Conservation (phyloP, 2,888 invertebrate genomes). For the Drosophila paucipuncta region DNA sequence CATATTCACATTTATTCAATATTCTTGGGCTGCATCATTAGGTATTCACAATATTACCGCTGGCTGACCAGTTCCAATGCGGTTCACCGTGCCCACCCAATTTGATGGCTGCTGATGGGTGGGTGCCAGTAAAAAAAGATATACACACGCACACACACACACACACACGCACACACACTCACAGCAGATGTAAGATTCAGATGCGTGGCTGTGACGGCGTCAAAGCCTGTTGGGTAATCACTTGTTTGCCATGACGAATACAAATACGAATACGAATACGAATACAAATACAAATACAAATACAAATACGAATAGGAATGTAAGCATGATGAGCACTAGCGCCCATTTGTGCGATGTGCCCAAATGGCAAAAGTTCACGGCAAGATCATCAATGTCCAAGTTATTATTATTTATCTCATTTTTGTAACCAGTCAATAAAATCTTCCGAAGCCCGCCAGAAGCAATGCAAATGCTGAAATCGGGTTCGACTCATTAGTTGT, state of each 20-base stretch:
- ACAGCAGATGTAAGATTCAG: not conserved
- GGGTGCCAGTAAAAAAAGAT: slow-evolving; percentile 14
- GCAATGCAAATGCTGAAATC: slow-evolving; percentile 19
- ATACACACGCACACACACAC: not conserved
- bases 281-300: slow-evolving; percentile 17
- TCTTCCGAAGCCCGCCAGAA: slow-evolving; percentile 11
- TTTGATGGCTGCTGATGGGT: slow-evolving; percentile 33
- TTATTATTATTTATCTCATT: slow-evolving; percentile 57
- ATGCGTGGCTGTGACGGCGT: slow-evolving; percentile 47
- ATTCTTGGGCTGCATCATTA: slow-evolving; percentile 14
- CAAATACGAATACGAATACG: slow-evolving; percentile 22
- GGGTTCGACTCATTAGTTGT: slow-evolving; percentile 9
- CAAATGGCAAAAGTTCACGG: slow-evolving; percentile 76
- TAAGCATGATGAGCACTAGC: slow-evolving; percentile 16
- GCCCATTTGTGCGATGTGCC: slow-evolving; percentile 43
- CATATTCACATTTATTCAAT: not conserved
- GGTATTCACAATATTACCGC: not conserved
- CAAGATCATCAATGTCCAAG: slow-evolving; percentile 76
- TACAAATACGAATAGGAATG: slow-evolving; percentile 4
- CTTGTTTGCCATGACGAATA: slow-evolving; percentile 68
- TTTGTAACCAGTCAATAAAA: slow-evolving; percentile 56
- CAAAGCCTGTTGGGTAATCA: slow-evolving; percentile 68
- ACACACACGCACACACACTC: not conserved
- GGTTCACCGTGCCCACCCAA: slow-evolving; percentile 41
- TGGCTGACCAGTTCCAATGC: slow-evolving; percentile 26